Conservation (phyloP, 2,797 vertebrate species). For the Melanotaenia parkinsoni region DNA sequence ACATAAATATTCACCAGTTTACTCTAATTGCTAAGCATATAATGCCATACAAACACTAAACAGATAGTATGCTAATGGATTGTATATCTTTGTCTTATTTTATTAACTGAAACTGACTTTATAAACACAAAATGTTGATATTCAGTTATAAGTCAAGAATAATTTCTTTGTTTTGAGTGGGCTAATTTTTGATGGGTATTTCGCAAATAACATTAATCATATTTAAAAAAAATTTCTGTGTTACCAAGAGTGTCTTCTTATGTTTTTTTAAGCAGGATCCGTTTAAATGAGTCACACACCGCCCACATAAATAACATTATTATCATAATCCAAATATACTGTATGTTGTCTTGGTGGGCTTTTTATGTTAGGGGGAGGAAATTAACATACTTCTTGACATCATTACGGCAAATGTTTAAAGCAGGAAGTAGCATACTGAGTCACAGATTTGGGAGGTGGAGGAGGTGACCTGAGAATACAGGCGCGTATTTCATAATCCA, state of each 20-base stretch:
- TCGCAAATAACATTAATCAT: no score
- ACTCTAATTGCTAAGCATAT: not conserved
- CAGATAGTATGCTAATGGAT: not conserved
- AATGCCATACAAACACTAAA: not conserved
- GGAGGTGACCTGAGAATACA: constrained; percentile 30
- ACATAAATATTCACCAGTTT: not conserved
- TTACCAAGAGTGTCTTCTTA: not conserved
- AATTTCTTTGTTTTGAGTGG: not conserved
- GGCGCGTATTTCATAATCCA: constrained; percentile 61
- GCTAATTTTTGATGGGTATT: not conserved
- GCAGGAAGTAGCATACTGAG: constrained; percentile 42
- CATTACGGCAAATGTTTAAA: constrained; percentile 13
- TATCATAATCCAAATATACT: not conserved
- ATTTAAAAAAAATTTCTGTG: not conserved
- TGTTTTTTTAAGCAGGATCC: not conserved
- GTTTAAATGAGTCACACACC: not conserved
- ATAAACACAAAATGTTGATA: not conserved
- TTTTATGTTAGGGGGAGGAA: not conserved
- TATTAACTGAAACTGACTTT: not conserved
- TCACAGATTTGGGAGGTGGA: constrained; percentile 47
- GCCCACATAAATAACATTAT: not conserved
- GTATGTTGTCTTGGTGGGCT: constrained; percentile 26
- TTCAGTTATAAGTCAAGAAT: not conserved
- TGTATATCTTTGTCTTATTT: not conserved
- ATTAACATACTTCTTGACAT: not conserved